A percentile compares a stretch with the other conserved stretches of the same genome.
Evolutionary conservation across 1,140 invertebrate species (phyloP).

Genomic region (Polypedilum pembai): DNA sequence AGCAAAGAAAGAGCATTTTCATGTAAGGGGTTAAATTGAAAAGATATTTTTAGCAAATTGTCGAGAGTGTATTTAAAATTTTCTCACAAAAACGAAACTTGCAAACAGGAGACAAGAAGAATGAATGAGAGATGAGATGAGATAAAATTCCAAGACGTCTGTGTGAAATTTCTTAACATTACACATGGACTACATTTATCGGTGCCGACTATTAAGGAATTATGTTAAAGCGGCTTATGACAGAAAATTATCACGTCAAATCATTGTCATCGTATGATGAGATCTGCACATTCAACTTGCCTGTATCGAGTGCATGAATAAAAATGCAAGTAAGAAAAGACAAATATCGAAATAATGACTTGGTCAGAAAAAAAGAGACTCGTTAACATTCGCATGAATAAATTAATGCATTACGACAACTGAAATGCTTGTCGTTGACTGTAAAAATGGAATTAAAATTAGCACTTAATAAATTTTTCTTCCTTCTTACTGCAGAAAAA

Average conservation of each 20-base stretch:
- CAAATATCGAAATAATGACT: slow-evolving; percentile 6
- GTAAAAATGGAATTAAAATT: slow-evolving; percentile 24
- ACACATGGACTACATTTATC: background rate
- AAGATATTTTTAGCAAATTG: background rate
- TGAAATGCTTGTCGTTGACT: background rate
- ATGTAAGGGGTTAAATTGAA: background rate
- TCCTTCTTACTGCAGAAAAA: background rate
- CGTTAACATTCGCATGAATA: slow-evolving; percentile 25
- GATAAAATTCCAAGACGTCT: slow-evolving; percentile 10
- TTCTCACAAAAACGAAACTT: slow-evolving; percentile 19
- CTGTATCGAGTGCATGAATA: background rate
- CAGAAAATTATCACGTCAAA: slow-evolving; percentile 12
- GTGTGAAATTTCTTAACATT: background rate
- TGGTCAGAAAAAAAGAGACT: background rate
- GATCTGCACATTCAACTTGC: background rate
- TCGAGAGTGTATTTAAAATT: slow-evolving; percentile 14
- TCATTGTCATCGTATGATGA: background rate
- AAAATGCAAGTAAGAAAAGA: background rate
- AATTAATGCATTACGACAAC: slow-evolving; percentile 23
- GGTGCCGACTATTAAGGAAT: background rate
- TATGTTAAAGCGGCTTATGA: slow-evolving; percentile 17
- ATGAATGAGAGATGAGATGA: background rate
- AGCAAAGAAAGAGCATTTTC: background rate
- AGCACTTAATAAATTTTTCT: slow-evolving; percentile 20
- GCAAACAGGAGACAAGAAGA: background rate